Base-by-base conservation (phyloP, 2,113 vertebrate species). In the Erythrocercus mccallii region DNA sequence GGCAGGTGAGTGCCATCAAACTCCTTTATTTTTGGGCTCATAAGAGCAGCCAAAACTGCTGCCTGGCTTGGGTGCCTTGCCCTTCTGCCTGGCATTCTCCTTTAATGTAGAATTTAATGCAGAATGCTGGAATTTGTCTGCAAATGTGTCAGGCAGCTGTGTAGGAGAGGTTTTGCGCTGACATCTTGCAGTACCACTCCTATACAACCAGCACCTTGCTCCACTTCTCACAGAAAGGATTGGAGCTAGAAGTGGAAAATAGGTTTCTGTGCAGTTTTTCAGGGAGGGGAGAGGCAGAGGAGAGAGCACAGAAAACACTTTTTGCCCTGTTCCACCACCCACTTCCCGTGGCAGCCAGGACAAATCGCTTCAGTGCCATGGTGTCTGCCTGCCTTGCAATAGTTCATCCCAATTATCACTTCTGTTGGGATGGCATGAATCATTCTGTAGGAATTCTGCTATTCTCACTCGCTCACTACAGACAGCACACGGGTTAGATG, bases 131-230 rank as follows among this genome's bases (percentile, higher is more conserved):
- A 81, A 86, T 73, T 53, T 0, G 8, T 68, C 79, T 96, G 85
- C 61, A 78, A 81, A 86, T 72, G 71, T 90, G 79, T 74, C 68
- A 86, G 42, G 93, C 90, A 93, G 88, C 93, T 93, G 90, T 51
- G 79, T 51, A 28, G 71, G 85, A 90, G 85, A 66, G 88, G 74
- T 47, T 96, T 58, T 56, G 71, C 78, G 51, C 44, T 83, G 92
- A 74, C 64, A 62, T 54, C 84, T 38, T 86, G 74, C 58, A 73
- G n/a, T 10, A 27, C 13, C 68, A 15, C 50, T 81, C 33, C 74
- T 56, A 0, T 70, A 14, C 35, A 77, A 6, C 68, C 77, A 93
- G n/a, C 50, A 95, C 68, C 85, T 96, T 92, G 79, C 82, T 81
- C 68, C 24, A 6, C 48, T 81, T 83, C 79, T 92, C 53, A 60